These are phyloP conservation scores for Noctua pronuba DNA, from an alignment of 2,888 invertebrate species.

Conservation along the genomic window DNA sequence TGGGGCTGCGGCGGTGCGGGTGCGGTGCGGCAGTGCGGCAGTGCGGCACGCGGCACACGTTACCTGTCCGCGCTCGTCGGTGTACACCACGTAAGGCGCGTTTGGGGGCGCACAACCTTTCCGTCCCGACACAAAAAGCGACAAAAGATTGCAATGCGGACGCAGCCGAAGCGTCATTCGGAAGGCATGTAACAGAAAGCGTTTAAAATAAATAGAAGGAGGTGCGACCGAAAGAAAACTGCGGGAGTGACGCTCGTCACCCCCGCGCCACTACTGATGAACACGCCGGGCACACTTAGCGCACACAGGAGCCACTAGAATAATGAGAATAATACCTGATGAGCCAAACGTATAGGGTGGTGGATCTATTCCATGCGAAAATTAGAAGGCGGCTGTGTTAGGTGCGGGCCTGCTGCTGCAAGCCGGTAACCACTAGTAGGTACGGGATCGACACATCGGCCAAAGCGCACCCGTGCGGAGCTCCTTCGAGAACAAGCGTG, in stretches of 20 bases:
- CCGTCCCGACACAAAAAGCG: conserved; percentile 88
- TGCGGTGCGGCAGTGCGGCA: conserved; percentile 24
- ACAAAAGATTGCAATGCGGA: conserved; percentile 88
- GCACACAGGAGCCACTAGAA: conserved; percentile 88
- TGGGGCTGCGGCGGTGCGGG: conserved; percentile 10
- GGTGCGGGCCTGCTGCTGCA: conserved; percentile 88
- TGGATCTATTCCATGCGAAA: conserved; percentile 90
- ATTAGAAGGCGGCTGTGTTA: conserved; percentile 90
- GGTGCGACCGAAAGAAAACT: conserved; percentile 84
- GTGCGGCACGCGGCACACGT: conserved; percentile 82
- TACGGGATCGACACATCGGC: conserved; percentile 87
- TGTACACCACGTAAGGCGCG: conserved; percentile 98
- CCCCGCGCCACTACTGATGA: conserved; percentile 84
- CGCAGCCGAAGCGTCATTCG: conserved; percentile 90
- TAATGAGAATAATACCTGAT: conserved; percentile 90
- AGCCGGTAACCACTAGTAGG: conserved; percentile 86
- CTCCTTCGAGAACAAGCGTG: conserved; percentile 89
- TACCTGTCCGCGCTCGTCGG: conserved; percentile 99
- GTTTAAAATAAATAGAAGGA: conserved; percentile 88
- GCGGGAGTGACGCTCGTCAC: conserved; percentile 81
- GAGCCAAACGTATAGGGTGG: conserved; percentile 90
- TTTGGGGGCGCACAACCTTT: conserved; percentile 94
- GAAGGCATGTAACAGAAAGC: conserved; percentile 91
- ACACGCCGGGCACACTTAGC: conserved; percentile 87
- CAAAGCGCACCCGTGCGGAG: conserved; percentile 89